phyloP scores from a whole-genome alignment of 1,140 invertebrate genomes.

The Patella vulgata region DNA sequence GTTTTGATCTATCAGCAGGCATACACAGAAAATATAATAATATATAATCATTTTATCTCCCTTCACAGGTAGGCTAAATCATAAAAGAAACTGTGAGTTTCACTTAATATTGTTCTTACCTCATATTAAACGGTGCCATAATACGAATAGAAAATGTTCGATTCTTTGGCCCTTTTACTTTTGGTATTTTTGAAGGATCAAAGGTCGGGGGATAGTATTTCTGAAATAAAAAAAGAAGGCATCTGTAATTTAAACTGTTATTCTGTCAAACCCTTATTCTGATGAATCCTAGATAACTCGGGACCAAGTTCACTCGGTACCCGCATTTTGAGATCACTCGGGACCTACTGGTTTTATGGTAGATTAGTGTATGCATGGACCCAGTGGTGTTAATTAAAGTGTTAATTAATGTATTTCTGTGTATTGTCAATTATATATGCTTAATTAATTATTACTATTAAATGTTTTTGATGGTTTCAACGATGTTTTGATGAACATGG shows the following conservation, averaged over 20 bases:
- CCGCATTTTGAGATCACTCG: too few relatives aligned
- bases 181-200: conserved; percentile 98
- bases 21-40: neutral
- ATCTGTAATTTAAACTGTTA: neutral
- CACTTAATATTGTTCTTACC: conserved; percentile 50
- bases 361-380: neutral
- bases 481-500: too few relatives aligned
- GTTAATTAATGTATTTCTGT: too few relatives aligned
- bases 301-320: too few relatives aligned
- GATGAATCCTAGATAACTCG: neutral
- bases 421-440: too few relatives aligned
- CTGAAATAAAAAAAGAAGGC: conserved; percentile 68
- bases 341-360: too few relatives aligned
- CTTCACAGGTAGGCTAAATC: too few relatives aligned
- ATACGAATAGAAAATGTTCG: conserved; percentile 96
- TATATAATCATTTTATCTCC: too few relatives aligned
- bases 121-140: conserved; percentile 99
- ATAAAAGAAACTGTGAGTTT: neutral
- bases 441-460: too few relatives aligned
- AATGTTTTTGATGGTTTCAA: too few relatives aligned
- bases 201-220: conserved; percentile 99
- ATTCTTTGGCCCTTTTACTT: conserved; percentile 94
- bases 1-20: neutral
- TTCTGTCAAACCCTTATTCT: neutral
- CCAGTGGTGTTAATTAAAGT: too few relatives aligned